These are phyloP conservation scores for Aspidapion aeneum DNA, from an alignment of 2,888 invertebrate species.

Conservation along the genomic window DNA sequence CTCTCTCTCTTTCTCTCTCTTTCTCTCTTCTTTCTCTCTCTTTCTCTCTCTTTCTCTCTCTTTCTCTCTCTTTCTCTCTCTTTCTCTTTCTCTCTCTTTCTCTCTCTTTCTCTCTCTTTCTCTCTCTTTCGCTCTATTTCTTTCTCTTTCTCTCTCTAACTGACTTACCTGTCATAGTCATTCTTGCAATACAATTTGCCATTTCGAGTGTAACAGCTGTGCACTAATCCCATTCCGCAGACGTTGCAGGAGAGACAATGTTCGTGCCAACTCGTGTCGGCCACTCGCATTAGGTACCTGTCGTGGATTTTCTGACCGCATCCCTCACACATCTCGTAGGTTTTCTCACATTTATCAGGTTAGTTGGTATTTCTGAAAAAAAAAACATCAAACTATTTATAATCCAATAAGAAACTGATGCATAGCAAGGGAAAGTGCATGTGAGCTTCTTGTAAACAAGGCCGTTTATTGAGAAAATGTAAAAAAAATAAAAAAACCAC, in stretches of 20 bases:
- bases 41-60: too few relatives aligned
- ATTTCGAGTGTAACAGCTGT: conserved; percentile 93
- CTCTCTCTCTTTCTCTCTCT: too few relatives aligned
- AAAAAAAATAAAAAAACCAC: too few relatives aligned
- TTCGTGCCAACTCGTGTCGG: conserved; percentile 95
- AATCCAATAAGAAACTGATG: too few relatives aligned
- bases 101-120: too few relatives aligned
- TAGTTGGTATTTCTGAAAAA: conserved; percentile 36
- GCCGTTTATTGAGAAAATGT: too few relatives aligned
- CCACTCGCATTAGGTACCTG: conserved; percentile 91
- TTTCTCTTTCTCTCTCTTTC: too few relatives aligned
- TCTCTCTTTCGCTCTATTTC: too few relatives aligned
- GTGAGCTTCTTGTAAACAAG: neutral
- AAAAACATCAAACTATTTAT: conserved; percentile 5
- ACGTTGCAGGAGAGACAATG: conserved; percentile 94
- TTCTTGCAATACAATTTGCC: conserved; percentile 94
- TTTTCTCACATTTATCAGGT: conserved; percentile 72
- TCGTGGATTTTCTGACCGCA: conserved; percentile 95
- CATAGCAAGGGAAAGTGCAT: too few relatives aligned
- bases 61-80: too few relatives aligned
- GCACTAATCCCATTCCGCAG: conserved; percentile 84
- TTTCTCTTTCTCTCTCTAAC: too few relatives aligned
- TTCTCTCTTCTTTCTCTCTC: too few relatives aligned
- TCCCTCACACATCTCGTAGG: conserved; percentile 87
- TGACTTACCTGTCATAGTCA: conserved; percentile 92